Conservation (phyloP, 2,888 invertebrate genomes). For the Acleris cristana region DNA sequence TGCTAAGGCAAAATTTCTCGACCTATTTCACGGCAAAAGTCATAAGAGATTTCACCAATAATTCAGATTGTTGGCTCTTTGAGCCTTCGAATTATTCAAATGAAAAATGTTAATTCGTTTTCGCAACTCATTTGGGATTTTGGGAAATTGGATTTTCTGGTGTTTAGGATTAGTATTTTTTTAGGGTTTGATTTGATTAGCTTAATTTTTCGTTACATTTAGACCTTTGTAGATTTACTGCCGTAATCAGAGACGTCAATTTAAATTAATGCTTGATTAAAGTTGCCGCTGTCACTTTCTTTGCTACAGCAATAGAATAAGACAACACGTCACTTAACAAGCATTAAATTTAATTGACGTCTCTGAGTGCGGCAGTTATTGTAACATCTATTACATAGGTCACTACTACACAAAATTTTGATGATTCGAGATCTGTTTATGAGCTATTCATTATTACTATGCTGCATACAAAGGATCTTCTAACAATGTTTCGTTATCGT, state of each 20-base stretch:
- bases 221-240: not conserved
- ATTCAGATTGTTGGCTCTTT: slow-evolving; percentile 20
- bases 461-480: not conserved
- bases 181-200: not conserved
- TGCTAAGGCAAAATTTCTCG: slow-evolving; percentile 3
- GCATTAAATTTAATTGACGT: too few relatives aligned
- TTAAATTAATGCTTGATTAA: too few relatives aligned
- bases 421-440: too few relatives aligned
- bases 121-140: slow-evolving; percentile 15
- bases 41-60: slow-evolving; percentile 27
- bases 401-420: too few relatives aligned
- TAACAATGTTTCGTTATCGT: not conserved
- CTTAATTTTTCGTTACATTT: not conserved
- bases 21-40: not conserved
- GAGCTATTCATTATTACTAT: not conserved
- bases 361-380: too few relatives aligned
- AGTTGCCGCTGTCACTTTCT: too few relatives aligned
- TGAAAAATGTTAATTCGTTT: slow-evolving; percentile 30
- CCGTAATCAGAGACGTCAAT: too few relatives aligned
- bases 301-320: too few relatives aligned
- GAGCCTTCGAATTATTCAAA: slow-evolving; percentile 26
- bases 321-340: too few relatives aligned
- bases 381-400: not conserved
- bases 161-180: slow-evolving; percentile 11
- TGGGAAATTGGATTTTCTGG: slow-evolving; percentile 16